Conservation (phyloP, 2,113 vertebrate species). For the Pelvicachromis taeniatus region DNA sequence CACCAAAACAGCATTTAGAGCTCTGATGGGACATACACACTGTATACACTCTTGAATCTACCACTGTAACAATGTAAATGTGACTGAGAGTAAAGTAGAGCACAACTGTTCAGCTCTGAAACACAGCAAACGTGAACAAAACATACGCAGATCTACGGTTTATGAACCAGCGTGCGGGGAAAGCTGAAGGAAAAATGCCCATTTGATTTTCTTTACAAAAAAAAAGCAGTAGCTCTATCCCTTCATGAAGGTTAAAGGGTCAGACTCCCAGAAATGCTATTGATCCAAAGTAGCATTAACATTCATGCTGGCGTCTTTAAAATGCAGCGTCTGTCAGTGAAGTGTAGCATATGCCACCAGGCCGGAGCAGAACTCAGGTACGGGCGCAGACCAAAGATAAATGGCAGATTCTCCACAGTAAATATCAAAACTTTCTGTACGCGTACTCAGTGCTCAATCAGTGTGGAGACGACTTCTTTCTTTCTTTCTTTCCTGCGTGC, state of each 20-base stretch:
- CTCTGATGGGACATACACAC: not conserved
- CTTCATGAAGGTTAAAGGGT: slow-evolving; percentile 19
- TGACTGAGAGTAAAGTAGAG: not conserved
- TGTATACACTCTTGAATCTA: not conserved
- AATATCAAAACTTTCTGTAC: not conserved
- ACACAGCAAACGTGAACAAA: not conserved
- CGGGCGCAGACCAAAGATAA: not conserved
- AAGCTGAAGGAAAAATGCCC: slow-evolving; percentile 1
- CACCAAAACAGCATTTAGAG: not conserved
- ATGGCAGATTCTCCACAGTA: not conserved
- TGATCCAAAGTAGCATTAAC: slow-evolving; percentile 30
- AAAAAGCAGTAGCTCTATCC: not conserved
- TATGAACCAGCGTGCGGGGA: not conserved
- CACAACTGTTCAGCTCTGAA: not conserved
- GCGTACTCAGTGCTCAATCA: not conserved
- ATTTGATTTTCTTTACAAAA: slow-evolving; percentile 1
- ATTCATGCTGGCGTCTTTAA: slow-evolving; percentile 34
- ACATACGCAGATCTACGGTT: not conserved
- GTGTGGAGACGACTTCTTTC: not conserved
- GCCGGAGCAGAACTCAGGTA: not conserved
- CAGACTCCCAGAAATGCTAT: slow-evolving; percentile 26
- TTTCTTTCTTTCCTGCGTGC: not conserved
- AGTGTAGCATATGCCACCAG: not conserved
- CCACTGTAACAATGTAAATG: not conserved
- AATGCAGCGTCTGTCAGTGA: slow-evolving; percentile 37